These are phyloP conservation scores for Drosophila neocordata DNA, from an alignment of 1,140 invertebrate species.

Conservation along the genomic window DNA sequence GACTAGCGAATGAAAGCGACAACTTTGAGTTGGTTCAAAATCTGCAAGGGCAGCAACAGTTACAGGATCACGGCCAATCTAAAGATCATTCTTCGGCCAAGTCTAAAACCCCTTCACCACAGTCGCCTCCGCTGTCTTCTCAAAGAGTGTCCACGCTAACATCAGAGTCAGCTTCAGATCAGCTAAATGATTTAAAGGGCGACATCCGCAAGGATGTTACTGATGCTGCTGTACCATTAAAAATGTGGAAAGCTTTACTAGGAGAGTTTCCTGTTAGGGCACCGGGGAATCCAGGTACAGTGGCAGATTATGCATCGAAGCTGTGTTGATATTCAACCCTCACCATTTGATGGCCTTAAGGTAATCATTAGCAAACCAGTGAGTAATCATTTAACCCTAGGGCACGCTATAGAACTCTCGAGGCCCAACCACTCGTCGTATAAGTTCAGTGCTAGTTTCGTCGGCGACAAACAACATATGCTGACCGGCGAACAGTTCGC, in stretches of 20 bases:
- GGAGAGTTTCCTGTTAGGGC: too few relatives aligned
- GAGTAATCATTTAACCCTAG: constrained; percentile 12
- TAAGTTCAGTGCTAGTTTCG: constrained; percentile 23
- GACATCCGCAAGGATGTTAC: too few relatives aligned
- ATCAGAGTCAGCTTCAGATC: neutral
- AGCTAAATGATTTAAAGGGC: too few relatives aligned
- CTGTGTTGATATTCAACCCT: constrained; percentile 27
- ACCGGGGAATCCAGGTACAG: constrained; percentile 23
- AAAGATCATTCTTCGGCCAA: neutral
- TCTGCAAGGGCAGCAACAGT: neutral
- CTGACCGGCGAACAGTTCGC: constrained; percentile 23
- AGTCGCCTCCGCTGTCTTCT: neutral
- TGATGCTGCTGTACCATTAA: too few relatives aligned
- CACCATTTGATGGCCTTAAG: constrained; percentile 30
- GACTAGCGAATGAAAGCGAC: constrained; percentile 34
- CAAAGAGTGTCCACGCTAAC: neutral
- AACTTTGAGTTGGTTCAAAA: neutral
- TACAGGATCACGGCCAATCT: neutral
- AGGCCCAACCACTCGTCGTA: neutral
- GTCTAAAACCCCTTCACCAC: neutral
- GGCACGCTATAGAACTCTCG: constrained; percentile 20
- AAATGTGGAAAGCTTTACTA: too few relatives aligned
- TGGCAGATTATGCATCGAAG: constrained; percentile 25
- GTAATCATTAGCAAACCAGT: constrained; percentile 8
- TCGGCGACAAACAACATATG: neutral